phyloP scores from a whole-genome alignment of 2,113 vertebrate genomes.

The Pomatostomus ruficeps region DNA sequence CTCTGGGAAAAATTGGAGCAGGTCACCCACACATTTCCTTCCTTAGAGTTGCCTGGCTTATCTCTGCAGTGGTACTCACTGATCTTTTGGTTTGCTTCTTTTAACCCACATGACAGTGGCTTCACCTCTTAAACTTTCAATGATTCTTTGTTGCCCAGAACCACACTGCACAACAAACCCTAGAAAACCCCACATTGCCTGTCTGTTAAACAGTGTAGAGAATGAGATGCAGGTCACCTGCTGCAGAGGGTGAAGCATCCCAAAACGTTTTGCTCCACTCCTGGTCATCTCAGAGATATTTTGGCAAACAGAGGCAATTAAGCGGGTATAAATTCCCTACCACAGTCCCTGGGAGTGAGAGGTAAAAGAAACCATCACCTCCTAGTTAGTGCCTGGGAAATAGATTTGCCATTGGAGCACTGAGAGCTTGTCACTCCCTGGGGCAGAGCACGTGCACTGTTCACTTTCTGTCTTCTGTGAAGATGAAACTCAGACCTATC shows the following conservation, averaged over 20 bases:
- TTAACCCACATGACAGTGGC: neutral
- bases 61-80: neutral
- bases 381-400: neutral
- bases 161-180: neutral
- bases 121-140: neutral
- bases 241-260: neutral
- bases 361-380: neutral
- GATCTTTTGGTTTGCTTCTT: neutral
- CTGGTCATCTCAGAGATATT: neutral
- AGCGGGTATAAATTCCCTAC: neutral
- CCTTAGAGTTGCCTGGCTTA: neutral
- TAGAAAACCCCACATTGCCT: rapidly evolving
- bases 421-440: neutral
- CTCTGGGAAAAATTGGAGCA: neutral
- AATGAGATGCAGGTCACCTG: neutral
- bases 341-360: neutral
- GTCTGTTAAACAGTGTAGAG: neutral
- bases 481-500: neutral
- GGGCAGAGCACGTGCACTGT: rapidly evolving
- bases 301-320: neutral
- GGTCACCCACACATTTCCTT: neutral
- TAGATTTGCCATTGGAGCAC: neutral
- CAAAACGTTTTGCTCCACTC: neutral
- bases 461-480: neutral
- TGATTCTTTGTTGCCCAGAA: neutral